These are phyloP conservation scores for Brachypalpus laphriformis DNA, from an alignment of 2,888 invertebrate genomes.

Conservation along the genomic window DNA sequence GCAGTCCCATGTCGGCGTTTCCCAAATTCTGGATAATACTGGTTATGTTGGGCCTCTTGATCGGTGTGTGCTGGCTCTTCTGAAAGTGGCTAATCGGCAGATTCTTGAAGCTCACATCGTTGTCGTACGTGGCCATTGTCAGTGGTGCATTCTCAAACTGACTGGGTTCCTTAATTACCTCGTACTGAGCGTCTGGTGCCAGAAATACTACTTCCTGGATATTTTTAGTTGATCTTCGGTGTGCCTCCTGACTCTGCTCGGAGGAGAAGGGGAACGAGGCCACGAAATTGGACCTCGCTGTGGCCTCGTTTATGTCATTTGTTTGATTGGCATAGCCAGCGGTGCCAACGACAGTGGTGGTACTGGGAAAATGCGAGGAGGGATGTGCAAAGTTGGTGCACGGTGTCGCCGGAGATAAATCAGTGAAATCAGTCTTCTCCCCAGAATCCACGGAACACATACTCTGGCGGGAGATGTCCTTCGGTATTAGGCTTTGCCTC, in stretches of 20 bases:
- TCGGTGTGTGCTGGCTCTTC: constrained; percentile 78
- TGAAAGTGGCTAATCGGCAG: constrained; percentile 56
- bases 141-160: constrained; percentile 75
- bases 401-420: constrained; percentile 82
- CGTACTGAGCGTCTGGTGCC: constrained; percentile 87
- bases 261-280: constrained; percentile 82
- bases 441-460: constrained; percentile 83
- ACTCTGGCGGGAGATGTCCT: constrained; percentile 81
- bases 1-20: constrained; percentile 82
- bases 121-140: constrained; percentile 75
- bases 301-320: constrained; percentile 45
- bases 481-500: constrained; percentile 78
- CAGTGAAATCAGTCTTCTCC: constrained; percentile 83
- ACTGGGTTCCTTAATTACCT: constrained; percentile 82
- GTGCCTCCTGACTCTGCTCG: constrained; percentile 82
- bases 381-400: constrained; percentile 76
- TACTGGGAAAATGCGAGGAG: constrained; percentile 66
- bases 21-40: constrained; percentile 83
- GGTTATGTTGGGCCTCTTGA: constrained; percentile 82
- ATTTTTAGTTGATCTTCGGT: constrained; percentile 82
- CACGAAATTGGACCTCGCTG: constrained; percentile 79
- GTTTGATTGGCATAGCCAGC: constrained; percentile 67
- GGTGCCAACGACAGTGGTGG: constrained; percentile 19
- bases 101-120: constrained; percentile 74
- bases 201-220: constrained; percentile 82